These are phyloP conservation scores for Muraenolepis orangiensis DNA, from an alignment of 2,797 vertebrate genomes.

Conservation along the genomic window DNA sequence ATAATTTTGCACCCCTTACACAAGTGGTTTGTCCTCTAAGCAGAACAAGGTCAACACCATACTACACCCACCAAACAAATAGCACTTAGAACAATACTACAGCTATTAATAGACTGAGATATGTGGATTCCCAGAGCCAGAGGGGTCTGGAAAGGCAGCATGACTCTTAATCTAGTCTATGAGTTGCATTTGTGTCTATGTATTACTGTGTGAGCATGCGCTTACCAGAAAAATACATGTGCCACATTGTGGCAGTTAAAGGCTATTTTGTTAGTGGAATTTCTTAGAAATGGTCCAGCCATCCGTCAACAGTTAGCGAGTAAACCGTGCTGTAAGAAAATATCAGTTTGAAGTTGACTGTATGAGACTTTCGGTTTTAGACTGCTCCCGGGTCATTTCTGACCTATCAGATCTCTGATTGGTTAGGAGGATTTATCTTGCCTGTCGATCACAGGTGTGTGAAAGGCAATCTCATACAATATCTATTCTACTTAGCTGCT, in stretches of 20 bases:
- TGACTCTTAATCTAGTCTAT: neutral
- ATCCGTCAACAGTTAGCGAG: neutral
- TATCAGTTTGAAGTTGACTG: neutral
- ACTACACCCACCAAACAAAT: neutral
- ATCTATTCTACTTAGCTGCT: no score
- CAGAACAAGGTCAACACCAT: neutral
- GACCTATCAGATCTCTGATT: neutral
- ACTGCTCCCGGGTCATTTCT: neutral
- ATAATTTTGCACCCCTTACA: neutral
- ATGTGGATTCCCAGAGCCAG: neutral
- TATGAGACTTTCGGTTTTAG: neutral
- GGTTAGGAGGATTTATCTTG: neutral
- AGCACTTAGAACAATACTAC: slow-evolving; percentile 1
- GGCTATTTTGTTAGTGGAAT: neutral
- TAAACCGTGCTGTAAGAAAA: neutral
- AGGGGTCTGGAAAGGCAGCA: neutral
- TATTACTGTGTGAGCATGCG: neutral
- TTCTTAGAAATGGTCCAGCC: neutral
- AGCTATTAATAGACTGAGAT: neutral
- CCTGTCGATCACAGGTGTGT: neutral
- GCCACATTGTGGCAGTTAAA: neutral
- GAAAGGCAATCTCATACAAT: no score
- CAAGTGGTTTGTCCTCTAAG: neutral
- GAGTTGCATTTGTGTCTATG: neutral
- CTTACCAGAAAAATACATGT: neutral